A percentile compares a stretch with the other conserved stretches of the same genome.
Evolutionary conservation across 92 coral and sea anemone genomes (phyloP).

Genomic region (Porites cylindrica): DNA sequence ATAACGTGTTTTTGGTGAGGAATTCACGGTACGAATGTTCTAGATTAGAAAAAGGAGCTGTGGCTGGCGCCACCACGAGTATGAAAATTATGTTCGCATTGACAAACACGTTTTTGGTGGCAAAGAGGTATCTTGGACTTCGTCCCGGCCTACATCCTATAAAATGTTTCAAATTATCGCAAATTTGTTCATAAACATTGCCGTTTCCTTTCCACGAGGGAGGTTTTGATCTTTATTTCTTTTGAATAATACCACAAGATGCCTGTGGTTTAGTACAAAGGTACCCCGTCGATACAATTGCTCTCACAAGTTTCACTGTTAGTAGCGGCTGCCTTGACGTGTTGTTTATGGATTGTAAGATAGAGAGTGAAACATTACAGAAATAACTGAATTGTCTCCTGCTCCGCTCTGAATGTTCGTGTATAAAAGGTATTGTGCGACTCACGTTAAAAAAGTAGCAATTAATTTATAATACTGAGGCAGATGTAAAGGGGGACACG

Average conservation of each 20-base stretch:
- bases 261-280: constrained; percentile 8
- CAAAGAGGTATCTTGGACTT: neutral
- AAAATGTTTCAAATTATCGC: constrained; percentile 19
- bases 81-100: neutral
- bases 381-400: constrained; percentile 8
- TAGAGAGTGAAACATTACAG: constrained; percentile 21
- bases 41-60: neutral
- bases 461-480: neutral
- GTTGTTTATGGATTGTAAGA: neutral
- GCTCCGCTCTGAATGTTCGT: neutral
- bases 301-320: neutral
- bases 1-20: neutral
- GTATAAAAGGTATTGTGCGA: neutral
- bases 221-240: neutral
- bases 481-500: neutral
- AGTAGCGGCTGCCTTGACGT: neutral
- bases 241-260: neutral
- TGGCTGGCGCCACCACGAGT: neutral
- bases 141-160: neutral
- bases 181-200: constrained; percentile 7
- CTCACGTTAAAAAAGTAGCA: neutral
- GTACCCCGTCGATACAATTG: constrained; percentile 7
- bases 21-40: constrained; percentile 26
- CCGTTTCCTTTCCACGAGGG: constrained; percentile 31
- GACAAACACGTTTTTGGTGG: neutral